A percentile compares a stretch with the other conserved stretches of the same genome.
phyloP scores from a whole-genome alignment of 2,797 vertebrate genomes.

The Alauda arvensis region DNA sequence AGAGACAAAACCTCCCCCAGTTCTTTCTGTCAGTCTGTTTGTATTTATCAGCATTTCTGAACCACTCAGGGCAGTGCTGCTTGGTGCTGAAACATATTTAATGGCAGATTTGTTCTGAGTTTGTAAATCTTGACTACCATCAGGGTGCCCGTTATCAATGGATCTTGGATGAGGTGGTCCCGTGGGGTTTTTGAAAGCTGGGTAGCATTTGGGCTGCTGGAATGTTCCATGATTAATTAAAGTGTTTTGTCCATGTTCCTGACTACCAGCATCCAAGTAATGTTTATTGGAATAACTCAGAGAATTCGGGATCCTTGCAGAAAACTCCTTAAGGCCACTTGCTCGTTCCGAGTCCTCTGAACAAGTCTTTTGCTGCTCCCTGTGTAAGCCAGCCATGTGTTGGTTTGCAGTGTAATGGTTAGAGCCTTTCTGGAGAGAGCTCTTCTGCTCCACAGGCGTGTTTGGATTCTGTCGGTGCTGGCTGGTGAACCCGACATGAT shows the following conservation, averaged over 20 bases:
- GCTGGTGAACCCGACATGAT: neutral
- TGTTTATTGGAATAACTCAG: neutral
- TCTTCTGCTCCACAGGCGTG: neutral
- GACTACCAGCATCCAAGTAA: neutral
- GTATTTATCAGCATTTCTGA: neutral
- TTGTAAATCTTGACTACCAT: neutral
- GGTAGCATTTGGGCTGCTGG: neutral
- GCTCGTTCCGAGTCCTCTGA: neutral
- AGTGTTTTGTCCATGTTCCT: neutral
- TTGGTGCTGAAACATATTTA: neutral
- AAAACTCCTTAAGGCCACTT: neutral
- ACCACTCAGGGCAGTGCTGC: accelerated
- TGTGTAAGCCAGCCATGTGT: neutral
- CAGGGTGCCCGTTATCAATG: neutral
- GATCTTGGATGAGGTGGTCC: neutral
- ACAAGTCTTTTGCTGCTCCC: neutral
- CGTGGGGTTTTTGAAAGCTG: neutral
- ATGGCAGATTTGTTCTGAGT: neutral
- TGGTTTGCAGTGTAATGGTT: neutral
- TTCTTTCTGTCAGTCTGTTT: neutral
- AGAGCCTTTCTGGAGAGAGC: slow-evolving; percentile 19
- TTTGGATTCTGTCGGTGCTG: neutral
- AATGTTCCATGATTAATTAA: slow-evolving; percentile 7
- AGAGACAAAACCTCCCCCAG: neutral
- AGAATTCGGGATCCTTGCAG: neutral